Base-by-base conservation (phyloP, 2,113 vertebrate genomes). In the Deroptyus accipitrinus region DNA sequence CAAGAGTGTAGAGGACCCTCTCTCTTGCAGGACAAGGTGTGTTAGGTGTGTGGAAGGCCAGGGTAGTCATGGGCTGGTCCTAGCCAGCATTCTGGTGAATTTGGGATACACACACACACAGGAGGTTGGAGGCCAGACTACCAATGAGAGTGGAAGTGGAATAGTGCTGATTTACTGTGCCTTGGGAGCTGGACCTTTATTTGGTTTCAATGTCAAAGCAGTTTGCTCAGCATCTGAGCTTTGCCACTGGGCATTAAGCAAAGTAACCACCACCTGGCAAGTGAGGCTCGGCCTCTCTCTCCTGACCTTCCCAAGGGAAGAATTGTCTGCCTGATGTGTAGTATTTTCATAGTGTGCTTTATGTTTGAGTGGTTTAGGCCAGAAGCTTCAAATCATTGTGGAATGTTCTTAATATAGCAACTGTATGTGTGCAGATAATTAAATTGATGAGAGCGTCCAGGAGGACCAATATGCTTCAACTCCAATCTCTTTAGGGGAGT, bases 241-340 rank as follows among this genome's bases (percentile, higher is more conserved):
- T 69, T 89, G 83, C 91, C 77, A 92, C 20, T 30, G 44, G 74
- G 52, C 86, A 62, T n/a, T 73, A 57, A 94, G 88, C 44, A 46
- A 4, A 31, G 28, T 37, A 62, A 62, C 66, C 70, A 84, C 62
- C 83, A 82, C 94, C 77, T 94, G 86, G 81, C 81, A 57, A 52
- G 49, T 73, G 44, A 76, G 64, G 69, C 35, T 94, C 54, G 84
- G 17, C 46, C 33, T 89, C 66, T 83, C 48, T 68, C 51, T 81
- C 69, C 48, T 73, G 90, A 78, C 48, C 44, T 84, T 91, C 88
- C 94, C 62, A 59, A 81, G 57, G 88, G 80, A 95, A 89, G 31
- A 73, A 46, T 20, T 62, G 33, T 61, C 79, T 3, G 0, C 79
- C 52, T 75, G n/a, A 68, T 55, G 41, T 46, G 49, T 30, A 17